Base-by-base conservation (phyloP, 2,113 vertebrate genomes). In the Caranx ignobilis region DNA sequence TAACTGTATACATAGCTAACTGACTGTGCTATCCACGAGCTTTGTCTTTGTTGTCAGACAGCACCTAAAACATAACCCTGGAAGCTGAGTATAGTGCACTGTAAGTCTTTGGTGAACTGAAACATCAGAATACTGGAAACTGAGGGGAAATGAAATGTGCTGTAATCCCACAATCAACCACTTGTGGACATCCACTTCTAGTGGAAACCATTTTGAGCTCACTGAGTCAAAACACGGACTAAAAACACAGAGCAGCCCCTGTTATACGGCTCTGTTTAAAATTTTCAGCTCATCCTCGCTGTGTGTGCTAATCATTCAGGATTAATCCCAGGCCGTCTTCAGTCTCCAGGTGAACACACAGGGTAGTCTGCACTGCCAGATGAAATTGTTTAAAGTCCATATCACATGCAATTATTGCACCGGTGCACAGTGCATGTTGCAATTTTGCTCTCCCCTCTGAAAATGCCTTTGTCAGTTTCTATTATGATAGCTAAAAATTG, bases 401-500 rank as follows among this genome's bases (percentile, higher is more conserved):
- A 75, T 86, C 71, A 70, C 71, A 67, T 59, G 64, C 67, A 88
- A 69, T 75, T 73, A 87, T 84, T 84, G 89, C 87, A 85, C 59
- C 55, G 76, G 64, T 79, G 71, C 82, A 50, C 63, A 47, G 73
- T 67, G 67, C 60, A 85, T 79, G 65, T 75, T 89, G 81, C 67
- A 74, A 16, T 82, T 79, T 82, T 80, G 52, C 71, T 73, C 50
- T 73, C 67, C 48, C 48, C 60, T 74, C 47, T 84, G 81, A 77
- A 90, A 92, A 82, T 79, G 48, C 78, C 75, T 88, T 87, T 89
- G 84, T 87, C 89, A 91, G 50, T 88, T 92, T 91, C 57, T 81
- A 90, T 92, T 87, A 89, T 83, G 62, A 81, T 75, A 32, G 59
- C 74, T 81, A 88, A 87, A 87, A 81, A 82, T 45, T 81, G 82